Evolutionary conservation across 2,113 vertebrate species (phyloP), one percentile per base, ranked within the genome.

Genomic region (Megalops atlanticus): DNA sequence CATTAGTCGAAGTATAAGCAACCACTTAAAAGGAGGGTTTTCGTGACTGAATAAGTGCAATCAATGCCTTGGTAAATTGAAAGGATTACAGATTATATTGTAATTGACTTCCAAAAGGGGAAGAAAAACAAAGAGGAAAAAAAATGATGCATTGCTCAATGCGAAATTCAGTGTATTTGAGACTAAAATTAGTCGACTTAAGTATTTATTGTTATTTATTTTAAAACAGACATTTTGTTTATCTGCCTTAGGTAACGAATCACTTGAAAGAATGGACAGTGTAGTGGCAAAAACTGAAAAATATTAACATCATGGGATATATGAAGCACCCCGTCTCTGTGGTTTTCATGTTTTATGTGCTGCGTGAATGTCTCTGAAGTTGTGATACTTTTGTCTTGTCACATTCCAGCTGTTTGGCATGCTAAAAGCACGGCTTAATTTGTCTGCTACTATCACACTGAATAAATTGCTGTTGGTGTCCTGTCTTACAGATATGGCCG

Each of bases 371-470:
- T 95, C 93, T 92, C 80, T 91, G 91, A 92, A 92, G 83, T 93
- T 88, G 90, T 95, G 86, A 90, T 87, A 89, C 93, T 92, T 87
- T 93, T 93, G 96, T 96, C 92, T 95, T 95, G 93, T 97, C 97
- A 97, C 96, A 98, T 98, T 99, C 96, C 97, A 97, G 95, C 95
- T 95, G 87, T 90, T 95, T 93, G 94, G 94, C 95, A 96, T 95
- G 95, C 94, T 95, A 93, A 92, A 93, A 91, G 93, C 92, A 94
- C 90, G 91, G 94, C 95, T 95, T 91, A 82, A 89, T 94, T 92
- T 90, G 92, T 94, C 92, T 92, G 93, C 91, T 93, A 92, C 91
- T 93, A 91, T 92, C 91, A 92, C 92, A 94, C 92, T 94, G 88
- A 91, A 87, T 90, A 89, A 93, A 92, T 88, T 92, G 91, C 93